A percentile compares a stretch with the other conserved stretches of the same genome.
Conservation (phyloP, 2,113 vertebrate genomes). For the Chinchilla lanigera region DNA sequence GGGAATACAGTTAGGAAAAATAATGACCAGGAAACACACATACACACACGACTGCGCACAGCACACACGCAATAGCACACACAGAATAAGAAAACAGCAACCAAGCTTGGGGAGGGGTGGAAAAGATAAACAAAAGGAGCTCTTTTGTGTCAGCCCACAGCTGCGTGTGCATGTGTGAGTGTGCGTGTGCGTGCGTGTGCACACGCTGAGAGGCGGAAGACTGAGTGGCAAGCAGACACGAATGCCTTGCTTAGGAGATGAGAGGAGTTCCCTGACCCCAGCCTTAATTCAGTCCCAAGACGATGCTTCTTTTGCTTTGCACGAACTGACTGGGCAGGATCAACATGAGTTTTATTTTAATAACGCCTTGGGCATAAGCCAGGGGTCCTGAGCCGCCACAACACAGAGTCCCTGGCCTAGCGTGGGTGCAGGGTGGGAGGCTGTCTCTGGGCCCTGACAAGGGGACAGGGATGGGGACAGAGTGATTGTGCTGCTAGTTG, state of each 20-base stretch:
- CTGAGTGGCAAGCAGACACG: background rate
- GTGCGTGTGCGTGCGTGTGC: background rate
- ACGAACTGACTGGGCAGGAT: background rate
- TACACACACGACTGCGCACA: fast-evolving
- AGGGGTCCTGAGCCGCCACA: fast-evolving
- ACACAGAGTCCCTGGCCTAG: background rate
- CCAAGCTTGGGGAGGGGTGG: background rate
- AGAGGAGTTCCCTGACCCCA: background rate
- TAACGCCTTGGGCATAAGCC: background rate
- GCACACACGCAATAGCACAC: background rate
- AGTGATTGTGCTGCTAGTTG: background rate
- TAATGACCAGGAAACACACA: slow-evolving; percentile 40
- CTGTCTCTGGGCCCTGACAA: background rate
- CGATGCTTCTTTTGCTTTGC: background rate
- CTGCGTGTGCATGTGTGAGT: fast-evolving
- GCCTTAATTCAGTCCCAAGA: background rate
- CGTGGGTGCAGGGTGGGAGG: background rate
- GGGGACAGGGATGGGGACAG: background rate
- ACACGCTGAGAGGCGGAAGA: background rate
- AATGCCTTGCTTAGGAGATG: background rate
- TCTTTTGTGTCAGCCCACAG: background rate
- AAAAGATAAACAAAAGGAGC: slow-evolving; percentile 48
- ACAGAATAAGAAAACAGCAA: background rate
- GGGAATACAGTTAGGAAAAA: slow-evolving; percentile 43
- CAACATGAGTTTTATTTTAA: fast-evolving